These are phyloP conservation scores for Melanerpes aurifrons DNA, from an alignment of 2,113 vertebrate genomes.

Conservation along the genomic window DNA sequence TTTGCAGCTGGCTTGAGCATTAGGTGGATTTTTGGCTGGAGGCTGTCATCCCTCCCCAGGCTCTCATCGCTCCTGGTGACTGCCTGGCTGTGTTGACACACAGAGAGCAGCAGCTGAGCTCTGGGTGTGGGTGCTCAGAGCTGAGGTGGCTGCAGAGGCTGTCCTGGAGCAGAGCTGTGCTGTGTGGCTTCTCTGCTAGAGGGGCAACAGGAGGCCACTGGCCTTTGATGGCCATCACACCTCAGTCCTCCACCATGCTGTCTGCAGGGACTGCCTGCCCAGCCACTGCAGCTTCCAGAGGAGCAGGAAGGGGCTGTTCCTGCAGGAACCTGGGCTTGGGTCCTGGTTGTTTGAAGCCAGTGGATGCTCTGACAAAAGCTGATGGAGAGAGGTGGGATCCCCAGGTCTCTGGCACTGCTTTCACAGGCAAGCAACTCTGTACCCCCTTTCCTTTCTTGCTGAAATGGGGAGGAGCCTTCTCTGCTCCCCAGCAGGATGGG, in stretches of 20 bases:
- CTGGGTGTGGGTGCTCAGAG: neutral
- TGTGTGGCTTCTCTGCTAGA: neutral
- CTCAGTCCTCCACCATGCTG: fast-evolving
- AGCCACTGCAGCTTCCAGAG: neutral
- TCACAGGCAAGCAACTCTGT: neutral
- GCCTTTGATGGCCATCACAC: neutral
- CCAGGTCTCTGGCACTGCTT: slow-evolving; percentile 51
- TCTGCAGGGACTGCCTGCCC: neutral
- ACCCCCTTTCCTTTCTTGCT: neutral
- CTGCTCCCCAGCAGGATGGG: neutral
- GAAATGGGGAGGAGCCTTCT: neutral
- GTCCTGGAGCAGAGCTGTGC: neutral
- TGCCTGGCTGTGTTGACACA: neutral
- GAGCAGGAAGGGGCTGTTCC: neutral
- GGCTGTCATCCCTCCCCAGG: neutral
- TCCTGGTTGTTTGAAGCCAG: neutral
- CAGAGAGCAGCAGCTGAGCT: neutral
- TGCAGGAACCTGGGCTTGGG: neutral
- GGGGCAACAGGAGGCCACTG: neutral
- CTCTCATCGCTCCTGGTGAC: neutral
- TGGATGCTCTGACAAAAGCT: neutral
- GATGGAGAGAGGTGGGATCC: neutral
- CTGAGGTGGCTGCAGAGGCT: neutral
- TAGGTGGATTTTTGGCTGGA: neutral
- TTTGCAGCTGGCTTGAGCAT: neutral